A percentile compares a stretch with the other conserved stretches of the same genome.
phyloP scores from a whole-genome alignment of 2,888 invertebrate genomes.

The Catotricha subobsoleta region DNA sequence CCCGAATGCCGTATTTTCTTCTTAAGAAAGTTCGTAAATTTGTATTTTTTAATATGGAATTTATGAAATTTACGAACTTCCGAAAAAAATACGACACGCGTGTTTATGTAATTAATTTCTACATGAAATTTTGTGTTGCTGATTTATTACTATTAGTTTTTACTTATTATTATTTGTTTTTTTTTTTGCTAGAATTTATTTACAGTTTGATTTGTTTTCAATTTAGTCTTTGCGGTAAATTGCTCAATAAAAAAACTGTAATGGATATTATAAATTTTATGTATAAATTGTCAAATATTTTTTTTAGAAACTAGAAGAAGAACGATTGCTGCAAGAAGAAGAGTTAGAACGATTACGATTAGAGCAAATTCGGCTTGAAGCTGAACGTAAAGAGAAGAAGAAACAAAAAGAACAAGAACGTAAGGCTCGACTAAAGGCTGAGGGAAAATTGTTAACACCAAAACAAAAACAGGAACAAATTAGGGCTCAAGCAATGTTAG shows the following conservation, averaged over 20 bases:
- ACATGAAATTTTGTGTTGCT: no score
- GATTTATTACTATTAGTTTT: no score
- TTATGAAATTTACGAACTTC: no score
- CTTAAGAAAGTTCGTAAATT: no score
- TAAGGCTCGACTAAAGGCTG: constrained; percentile 84
- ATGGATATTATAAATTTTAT: neutral
- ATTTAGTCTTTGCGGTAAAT: neutral
- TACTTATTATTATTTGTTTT: no score
- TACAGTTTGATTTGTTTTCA: neutral
- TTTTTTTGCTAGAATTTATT: neutral
- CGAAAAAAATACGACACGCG: no score
- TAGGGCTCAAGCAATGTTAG: constrained; percentile 74
- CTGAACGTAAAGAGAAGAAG: constrained; percentile 72
- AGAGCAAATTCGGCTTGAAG: constrained; percentile 61
- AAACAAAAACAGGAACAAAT: constrained; percentile 86
- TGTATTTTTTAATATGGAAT: no score
- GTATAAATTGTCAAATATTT: neutral
- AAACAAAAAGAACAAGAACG: constrained; percentile 86
- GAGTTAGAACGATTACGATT: constrained; percentile 53
- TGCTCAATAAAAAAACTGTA: no score
- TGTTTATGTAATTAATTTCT: no score
- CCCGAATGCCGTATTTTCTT: no score
- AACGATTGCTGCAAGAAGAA: constrained; percentile 53
- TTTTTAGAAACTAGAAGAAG: constrained; percentile 55
- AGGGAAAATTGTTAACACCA: constrained; percentile 82